These are phyloP conservation scores for Pristionchus exspectatus DNA, from an alignment of 2,888 invertebrate genomes.

Conservation along the genomic window DNA sequence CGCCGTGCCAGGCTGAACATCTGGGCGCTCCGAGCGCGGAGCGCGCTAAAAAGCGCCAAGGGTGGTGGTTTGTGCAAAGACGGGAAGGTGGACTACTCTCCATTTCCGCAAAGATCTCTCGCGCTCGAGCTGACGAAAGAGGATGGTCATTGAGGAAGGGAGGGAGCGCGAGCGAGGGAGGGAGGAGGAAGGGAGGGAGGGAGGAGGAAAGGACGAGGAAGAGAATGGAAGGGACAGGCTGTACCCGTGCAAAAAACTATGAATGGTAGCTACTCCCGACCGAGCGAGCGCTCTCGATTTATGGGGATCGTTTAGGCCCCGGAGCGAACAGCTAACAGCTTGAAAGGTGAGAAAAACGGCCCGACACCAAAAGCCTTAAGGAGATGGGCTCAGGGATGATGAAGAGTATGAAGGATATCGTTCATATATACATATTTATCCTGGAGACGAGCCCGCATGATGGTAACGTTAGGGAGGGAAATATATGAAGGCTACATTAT, in stretches of 20 bases:
- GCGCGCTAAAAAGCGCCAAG: neutral
- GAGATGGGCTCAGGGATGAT: neutral
- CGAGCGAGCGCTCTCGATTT: neutral
- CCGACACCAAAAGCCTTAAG: too few species aligned
- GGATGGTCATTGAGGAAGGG: neutral
- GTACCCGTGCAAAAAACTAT: neutral
- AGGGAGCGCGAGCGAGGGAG: neutral
- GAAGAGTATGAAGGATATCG: neutral
- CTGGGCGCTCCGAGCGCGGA: neutral
- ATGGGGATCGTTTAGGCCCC: neutral
- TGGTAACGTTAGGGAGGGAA: too few species aligned
- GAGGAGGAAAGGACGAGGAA: conserved; percentile 13
- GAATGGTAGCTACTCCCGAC: neutral
- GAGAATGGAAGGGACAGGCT: neutral
- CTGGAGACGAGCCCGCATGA: too few species aligned
- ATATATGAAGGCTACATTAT: too few species aligned
- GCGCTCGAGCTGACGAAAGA: neutral
- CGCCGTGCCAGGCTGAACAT: neutral
- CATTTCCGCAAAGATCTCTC: neutral
- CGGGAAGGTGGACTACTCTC: neutral
- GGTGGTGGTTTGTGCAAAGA: neutral
- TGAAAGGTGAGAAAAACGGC: neutral
- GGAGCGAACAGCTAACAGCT: neutral
- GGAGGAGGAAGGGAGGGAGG: neutral
- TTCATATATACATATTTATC: too few species aligned